Base-by-base conservation (phyloP, 2,797 vertebrate genomes). In the Acanthis flammea region DNA sequence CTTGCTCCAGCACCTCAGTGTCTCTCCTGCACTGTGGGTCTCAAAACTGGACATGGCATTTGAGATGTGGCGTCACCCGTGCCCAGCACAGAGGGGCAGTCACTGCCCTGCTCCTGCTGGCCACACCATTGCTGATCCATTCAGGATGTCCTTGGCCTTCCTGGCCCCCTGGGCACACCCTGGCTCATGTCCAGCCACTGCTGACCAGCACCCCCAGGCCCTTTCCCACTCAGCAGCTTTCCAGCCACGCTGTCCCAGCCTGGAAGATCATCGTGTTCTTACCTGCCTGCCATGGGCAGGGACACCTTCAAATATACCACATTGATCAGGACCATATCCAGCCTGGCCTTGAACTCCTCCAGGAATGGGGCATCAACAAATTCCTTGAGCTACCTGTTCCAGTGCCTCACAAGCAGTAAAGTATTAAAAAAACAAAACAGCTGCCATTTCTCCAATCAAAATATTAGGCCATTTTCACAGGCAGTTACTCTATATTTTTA, bases 181-280 rank as follows among this genome's bases (percentile, higher is more conserved):
- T 3, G 2, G 45, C 53, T 39, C n/a, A 11, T 27, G 53, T 39
- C 17, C 39, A 58, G 39, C 16, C 1, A 0, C 14, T 45, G 18
- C 6, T 0, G 8, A 53, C 0, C 45, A 73, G 61, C 30, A 31
- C 1, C 2, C 6, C 39, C 25, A 41, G 24, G 9, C 0, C 28
- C 53, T 39, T 73, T 80, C 1, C n/a, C 24, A 1, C 17, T 2
- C 1, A 3, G 19, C 53, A 50, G 9, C 3, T 80, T 80, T 19
- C 47, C 41, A 54, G 22, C 30, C 22, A 19, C 25, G 30, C 47
- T 35, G 30, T 8, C 14, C 45, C 41, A 47, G 41, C 33, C 33
- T 53, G 9, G 19, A 2, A 75, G 14, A 55, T 60, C 30, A 37
- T 41, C 9, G 61, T 18, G 1, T 62, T 70, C 6, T 47, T 62